Base-by-base conservation (phyloP, 2,888 invertebrate genomes). In the Drosophila nr. perissopoda region DNA sequence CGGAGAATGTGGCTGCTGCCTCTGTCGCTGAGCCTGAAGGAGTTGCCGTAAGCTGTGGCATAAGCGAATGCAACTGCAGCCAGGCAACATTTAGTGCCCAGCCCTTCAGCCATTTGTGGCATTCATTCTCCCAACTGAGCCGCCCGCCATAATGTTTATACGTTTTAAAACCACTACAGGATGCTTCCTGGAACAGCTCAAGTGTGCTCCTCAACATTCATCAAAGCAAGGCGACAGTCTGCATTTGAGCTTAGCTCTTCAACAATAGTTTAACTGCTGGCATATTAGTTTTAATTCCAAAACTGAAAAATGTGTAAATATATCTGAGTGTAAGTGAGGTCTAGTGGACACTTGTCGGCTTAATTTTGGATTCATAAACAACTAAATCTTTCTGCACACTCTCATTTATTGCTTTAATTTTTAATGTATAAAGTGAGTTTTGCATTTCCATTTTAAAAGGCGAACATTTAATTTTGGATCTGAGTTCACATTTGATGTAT, bases 1-100 rank as follows among this genome's bases (percentile, higher is more conserved):
- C n/a, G n/a, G 27, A 38, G 56, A n/a, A 29, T 48, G 60, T 10
- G 13, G 46, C n/a, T 40, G 13, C 46, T 53, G 57, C 13, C 25
- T 27, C 53, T 40, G 59, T 2, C 33, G 51, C 10, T 27, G 51
- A 46, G 16, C 27, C 27, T 57, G 54, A 34, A 62, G 64, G 1
- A 54, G 67, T n/a, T 25, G 63, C 72, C 56, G 42, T 76, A 87
- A 89, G 89, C 89, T 74, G 62, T 51, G 40, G 88, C 82, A 84
- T 79, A 82, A 84, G 88, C 48, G 61, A 63, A 31, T 72, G 38
- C 65, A 49, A 66, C 57, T 77, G 80, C 75, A 65, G 40, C 49
- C 46, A 66, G 82, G 62, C 66, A 72, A 63, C 60, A 73, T 63
- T 67, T 64, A 71, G 58, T 68, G 74, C 69, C 54, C 25, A 18